These are phyloP conservation scores for Centruroides vittatus DNA, from an alignment of 1,140 invertebrate genomes.

Conservation along the genomic window DNA sequence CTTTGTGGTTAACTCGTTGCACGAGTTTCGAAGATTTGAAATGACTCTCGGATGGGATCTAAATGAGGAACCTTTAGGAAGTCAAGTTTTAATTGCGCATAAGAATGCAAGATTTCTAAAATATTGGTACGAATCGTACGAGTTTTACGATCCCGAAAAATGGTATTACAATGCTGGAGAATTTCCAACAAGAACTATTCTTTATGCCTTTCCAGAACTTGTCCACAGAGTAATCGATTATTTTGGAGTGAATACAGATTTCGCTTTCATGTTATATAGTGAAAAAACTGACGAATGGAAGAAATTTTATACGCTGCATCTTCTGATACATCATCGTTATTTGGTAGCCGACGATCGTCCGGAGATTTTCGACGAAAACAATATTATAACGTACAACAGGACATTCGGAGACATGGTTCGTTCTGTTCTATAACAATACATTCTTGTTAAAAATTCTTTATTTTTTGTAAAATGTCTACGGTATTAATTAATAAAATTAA, in stretches of 20 bases:
- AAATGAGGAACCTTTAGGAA: slow-evolving; percentile 16
- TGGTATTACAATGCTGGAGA: slow-evolving; percentile 29
- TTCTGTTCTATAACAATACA: slow-evolving; percentile 2
- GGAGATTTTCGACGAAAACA: slow-evolving; percentile 22
- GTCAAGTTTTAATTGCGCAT: slow-evolving; percentile 24
- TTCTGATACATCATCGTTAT: slow-evolving; percentile 23
- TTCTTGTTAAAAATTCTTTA: too few species aligned
- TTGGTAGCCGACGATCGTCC: slow-evolving; percentile 14
- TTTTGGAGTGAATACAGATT: slow-evolving; percentile 23
- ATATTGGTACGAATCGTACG: slow-evolving; percentile 23
- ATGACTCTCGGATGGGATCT: slow-evolving; percentile 29
- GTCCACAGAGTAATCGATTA: slow-evolving; percentile 22
- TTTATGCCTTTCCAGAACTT: slow-evolving; percentile 19
- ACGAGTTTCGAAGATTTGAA: slow-evolving; percentile 28
- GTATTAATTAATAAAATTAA: too few species aligned
- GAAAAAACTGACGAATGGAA: slow-evolving; percentile 16
- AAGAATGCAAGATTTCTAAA: slow-evolving; percentile 23
- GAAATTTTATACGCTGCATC: slow-evolving; percentile 22
- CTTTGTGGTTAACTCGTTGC: slow-evolving; percentile 26
- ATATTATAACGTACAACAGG: slow-evolving; percentile 23
- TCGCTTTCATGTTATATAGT: slow-evolving; percentile 19
- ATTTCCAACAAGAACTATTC: slow-evolving; percentile 21
- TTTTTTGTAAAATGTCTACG: too few species aligned
- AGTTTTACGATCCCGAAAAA: slow-evolving; percentile 17
- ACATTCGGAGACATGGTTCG: slow-evolving; percentile 27